Conservation (phyloP, 2,113 vertebrate genomes). For the Prionailurus viverrinus region DNA sequence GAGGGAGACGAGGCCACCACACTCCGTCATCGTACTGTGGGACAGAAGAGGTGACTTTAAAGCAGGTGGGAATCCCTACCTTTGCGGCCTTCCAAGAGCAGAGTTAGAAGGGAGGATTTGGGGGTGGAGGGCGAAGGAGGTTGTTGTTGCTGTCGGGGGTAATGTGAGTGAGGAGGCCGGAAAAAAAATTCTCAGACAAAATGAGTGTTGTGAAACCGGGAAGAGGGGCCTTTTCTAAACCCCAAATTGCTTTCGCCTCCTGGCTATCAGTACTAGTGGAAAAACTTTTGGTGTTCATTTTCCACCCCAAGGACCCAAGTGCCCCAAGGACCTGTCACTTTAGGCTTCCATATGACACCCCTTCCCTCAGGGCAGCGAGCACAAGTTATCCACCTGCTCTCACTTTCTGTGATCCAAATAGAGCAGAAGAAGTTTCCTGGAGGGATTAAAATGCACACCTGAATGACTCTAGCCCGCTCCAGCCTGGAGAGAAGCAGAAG, state of each 20-base stretch:
- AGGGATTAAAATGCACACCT: constrained; percentile 70
- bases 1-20: neutral
- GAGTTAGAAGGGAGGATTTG: neutral
- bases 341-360: neutral
- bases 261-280: neutral
- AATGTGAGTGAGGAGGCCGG: neutral
- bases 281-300: constrained; percentile 45
- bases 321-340: neutral
- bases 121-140: neutral
- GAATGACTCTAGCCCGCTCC: constrained; percentile 47
- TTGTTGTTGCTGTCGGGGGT: neutral
- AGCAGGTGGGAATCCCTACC: neutral
- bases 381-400: neutral
- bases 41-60: neutral
- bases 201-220: neutral
- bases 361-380: neutral
- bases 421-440: constrained; percentile 68
- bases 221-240: constrained; percentile 30
- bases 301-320: neutral
- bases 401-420: constrained; percentile 67
- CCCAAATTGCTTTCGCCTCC: neutral
- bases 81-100: neutral
- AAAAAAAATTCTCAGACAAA: neutral
- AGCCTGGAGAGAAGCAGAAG: constrained; percentile 48
- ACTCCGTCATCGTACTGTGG: neutral